Conservation (phyloP, 1,140 invertebrate genomes). For the Euborellia annulipes region DNA sequence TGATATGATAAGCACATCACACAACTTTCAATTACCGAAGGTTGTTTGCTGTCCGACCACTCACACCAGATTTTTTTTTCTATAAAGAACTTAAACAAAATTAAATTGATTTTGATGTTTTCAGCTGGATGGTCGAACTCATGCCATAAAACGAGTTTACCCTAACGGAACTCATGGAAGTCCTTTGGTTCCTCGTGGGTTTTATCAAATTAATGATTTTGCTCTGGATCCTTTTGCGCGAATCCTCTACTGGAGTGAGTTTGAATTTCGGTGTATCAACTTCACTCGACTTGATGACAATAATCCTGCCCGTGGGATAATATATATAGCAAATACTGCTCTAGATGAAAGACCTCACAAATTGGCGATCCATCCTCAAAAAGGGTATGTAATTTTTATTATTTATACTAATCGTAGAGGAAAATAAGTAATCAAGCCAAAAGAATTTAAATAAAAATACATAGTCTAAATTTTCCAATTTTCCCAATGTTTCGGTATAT, state of each 20-base stretch:
- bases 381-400: slow-evolving; percentile 34
- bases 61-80: too few species aligned
- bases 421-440: too few species aligned
- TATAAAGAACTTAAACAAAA: too few species aligned
- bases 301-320: slow-evolving; percentile 47
- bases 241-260: slow-evolving; percentile 75
- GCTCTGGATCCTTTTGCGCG: slow-evolving; percentile 70
- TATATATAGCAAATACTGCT: slow-evolving; percentile 40
- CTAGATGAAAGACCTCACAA: slow-evolving; percentile 61
- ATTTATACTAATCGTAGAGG: slow-evolving; percentile 10
- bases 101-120: slow-evolving; percentile 4
- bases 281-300: slow-evolving; percentile 56
- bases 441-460: too few species aligned
- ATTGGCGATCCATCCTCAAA: slow-evolving; percentile 65
- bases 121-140: slow-evolving; percentile 61
- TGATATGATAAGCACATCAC: too few species aligned
- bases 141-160: slow-evolving; percentile 51
- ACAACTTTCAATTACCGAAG: too few species aligned
- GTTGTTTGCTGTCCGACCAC: too few species aligned
- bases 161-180: slow-evolving; percentile 47
- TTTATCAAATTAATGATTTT: slow-evolving; percentile 39
- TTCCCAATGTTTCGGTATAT: too few species aligned
- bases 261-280: slow-evolving; percentile 70
- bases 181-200: slow-evolving; percentile 35
- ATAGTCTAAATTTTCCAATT: too few species aligned